phyloP scores from a whole-genome alignment of 2,797 vertebrate genomes.

The Myoxocephalus aenaeus region DNA sequence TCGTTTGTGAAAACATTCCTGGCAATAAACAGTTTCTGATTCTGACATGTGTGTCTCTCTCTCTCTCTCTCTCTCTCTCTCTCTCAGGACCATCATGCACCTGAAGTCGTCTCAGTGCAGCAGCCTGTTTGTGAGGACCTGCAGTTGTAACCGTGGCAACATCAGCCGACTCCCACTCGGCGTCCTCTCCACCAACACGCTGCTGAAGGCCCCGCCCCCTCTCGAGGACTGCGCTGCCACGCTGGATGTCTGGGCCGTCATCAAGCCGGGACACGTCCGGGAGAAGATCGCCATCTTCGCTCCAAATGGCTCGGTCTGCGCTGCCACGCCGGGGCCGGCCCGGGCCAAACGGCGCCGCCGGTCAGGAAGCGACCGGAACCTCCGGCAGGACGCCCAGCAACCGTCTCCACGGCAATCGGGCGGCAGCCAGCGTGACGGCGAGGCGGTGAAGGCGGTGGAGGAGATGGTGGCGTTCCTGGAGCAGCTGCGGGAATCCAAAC shows the following conservation, averaged over 20 bases:
- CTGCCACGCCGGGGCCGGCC: no score
- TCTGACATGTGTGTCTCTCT: no score
- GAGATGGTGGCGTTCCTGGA: conserved; percentile 97
- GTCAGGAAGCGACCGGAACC: conserved; percentile 76
- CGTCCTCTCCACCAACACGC: conserved; percentile 86
- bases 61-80: not conserved
- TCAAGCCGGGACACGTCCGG: conserved; percentile 96
- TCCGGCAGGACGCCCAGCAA: conserved; percentile 20
- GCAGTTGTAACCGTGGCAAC: conserved; percentile 72
- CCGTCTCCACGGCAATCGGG: rapidly evolving
- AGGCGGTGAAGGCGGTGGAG: conserved; percentile 74
- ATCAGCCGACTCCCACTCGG: conserved; percentile 80
- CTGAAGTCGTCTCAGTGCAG: conserved; percentile 85
- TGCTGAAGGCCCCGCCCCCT: conserved; percentile 26
- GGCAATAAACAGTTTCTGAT: no score
- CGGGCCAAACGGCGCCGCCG: conserved; percentile 91
- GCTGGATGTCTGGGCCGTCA: conserved; percentile 91
- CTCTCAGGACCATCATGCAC: conserved; percentile 90
- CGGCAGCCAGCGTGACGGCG: not conserved
- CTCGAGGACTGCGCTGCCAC: conserved; percentile 82
- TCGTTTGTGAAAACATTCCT: no score
- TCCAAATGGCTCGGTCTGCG: conserved; percentile 65
- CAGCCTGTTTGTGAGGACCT: conserved; percentile 58
- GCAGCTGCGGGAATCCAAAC: conserved; percentile 85
- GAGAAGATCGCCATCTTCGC: conserved; percentile 98